Evolutionary conservation across 2,113 vertebrate genomes (phyloP), one percentile per base, ranked within the genome.

Genomic region (Ameiurus melas): DNA sequence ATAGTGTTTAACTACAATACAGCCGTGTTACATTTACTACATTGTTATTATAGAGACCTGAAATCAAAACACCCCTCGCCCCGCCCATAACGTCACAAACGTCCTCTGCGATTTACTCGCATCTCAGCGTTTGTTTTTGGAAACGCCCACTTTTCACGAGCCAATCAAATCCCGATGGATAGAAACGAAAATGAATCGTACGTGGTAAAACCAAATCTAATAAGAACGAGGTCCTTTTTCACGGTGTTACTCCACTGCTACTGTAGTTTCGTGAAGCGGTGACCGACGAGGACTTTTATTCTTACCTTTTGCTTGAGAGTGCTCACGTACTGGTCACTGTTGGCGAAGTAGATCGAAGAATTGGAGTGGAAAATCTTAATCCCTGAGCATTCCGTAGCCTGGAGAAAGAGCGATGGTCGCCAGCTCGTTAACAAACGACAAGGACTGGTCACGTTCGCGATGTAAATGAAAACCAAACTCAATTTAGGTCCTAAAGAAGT

Each of bases 351-450:
- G 93, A 99, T 95, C 0, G 98, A 96, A 4, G 97, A 92, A 92
- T 98, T 99, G 92, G 95, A 97, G 91, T 97, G 97, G 94, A 99
- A 99, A 95, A 99, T 97, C 96, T 99, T 99, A 91, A 99, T 97
- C 91, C 98, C 98, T 83, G 97, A 94, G 87, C 92, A 94, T 94
- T 99, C 98, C 64, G 85, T 88, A 2, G 90, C 94, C 95, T 96
- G 92, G 83, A 91, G 91, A 51, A 58, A 84, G 30, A 81, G 51
- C 19, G 78, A 86, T 5, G 0, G 80, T 14, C 2, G 5, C 25
- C 2, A 83, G 1, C 30, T 77, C 5, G 10, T 66, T 25, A 25
- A 14, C 22, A 47, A 55, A 55, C 2, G 2, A 53, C 4, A 5
- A 30, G n/a, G 2, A 36, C 20, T 1, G 10, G 17, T 82, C 0